Conservation (phyloP, 1,140 invertebrate species). For the Babylonia areolata region DNA sequence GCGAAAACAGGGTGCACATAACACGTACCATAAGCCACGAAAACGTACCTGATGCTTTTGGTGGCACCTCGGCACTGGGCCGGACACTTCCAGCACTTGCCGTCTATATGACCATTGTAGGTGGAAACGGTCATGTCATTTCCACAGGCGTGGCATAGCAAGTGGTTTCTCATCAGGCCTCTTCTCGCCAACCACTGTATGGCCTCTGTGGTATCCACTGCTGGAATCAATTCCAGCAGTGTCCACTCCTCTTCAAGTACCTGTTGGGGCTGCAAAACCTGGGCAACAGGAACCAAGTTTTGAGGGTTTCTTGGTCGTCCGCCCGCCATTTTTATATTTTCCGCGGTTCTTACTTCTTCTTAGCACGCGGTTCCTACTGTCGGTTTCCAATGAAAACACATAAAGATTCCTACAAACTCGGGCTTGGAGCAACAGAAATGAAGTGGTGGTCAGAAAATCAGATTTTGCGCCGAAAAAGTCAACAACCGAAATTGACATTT, state of each 20-base stretch:
- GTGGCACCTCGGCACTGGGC: not conserved
- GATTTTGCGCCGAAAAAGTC: too few relatives aligned
- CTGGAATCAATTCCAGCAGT: not conserved
- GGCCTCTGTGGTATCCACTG: not conserved
- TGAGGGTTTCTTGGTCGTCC: not conserved
- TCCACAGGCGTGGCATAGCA: not conserved
- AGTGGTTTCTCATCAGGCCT: not conserved
- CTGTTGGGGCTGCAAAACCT: conserved; percentile 1
- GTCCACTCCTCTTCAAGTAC: not conserved
- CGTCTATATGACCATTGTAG: conserved; percentile 9
- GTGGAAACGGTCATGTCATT: not conserved
- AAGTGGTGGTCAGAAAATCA: too few relatives aligned
- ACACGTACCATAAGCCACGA: too few relatives aligned
- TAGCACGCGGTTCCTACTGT: not conserved
- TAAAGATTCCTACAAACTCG: too few relatives aligned
- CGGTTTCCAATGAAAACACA: too few relatives aligned
- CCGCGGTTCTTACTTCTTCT: not conserved
- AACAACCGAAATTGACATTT: too few relatives aligned
- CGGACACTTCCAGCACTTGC: not conserved
- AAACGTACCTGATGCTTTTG: not conserved
- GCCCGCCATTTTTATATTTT: not conserved
- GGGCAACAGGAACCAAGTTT: not conserved
- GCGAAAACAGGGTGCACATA: too few relatives aligned
- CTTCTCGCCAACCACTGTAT: not conserved
- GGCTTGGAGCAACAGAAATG: too few relatives aligned